phyloP scores from a whole-genome alignment of 2,888 invertebrate species.

The Timema podura region DNA sequence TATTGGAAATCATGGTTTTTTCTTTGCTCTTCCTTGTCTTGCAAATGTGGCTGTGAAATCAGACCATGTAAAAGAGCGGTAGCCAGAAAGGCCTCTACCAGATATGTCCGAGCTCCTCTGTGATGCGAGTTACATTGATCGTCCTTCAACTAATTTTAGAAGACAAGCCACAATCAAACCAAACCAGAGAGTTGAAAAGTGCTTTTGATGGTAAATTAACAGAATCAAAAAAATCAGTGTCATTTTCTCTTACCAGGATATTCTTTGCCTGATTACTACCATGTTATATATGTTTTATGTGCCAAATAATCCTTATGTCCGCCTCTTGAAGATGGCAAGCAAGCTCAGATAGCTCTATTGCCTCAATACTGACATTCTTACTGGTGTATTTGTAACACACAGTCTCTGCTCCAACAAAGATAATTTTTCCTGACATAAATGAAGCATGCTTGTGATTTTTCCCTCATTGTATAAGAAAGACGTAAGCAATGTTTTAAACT shows the following conservation, averaged over 20 bases:
- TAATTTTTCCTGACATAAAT: background rate
- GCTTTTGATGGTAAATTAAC: background rate
- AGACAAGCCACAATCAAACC: background rate
- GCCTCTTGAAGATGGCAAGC: background rate
- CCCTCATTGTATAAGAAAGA: background rate
- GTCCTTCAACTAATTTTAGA: background rate
- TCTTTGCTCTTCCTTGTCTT: background rate
- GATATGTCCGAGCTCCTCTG: background rate
- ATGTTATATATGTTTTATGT: background rate
- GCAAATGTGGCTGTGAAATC: background rate
- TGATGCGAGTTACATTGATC: background rate
- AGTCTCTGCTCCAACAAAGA: background rate
- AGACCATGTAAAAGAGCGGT: background rate
- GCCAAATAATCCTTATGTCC: background rate
- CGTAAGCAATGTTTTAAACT: background rate
- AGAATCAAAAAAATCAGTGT: background rate
- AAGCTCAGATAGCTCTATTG: background rate
- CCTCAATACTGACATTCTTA: background rate
- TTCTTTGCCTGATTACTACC: background rate
- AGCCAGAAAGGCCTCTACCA: background rate
- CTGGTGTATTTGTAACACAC: background rate
- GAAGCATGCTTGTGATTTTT: slow-evolving; percentile 1
- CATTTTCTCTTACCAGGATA: background rate
- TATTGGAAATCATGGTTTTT: background rate
- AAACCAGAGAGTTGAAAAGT: background rate